Base-by-base conservation (phyloP, 2,797 vertebrate genomes). In the Bovichtus diacanthus region DNA sequence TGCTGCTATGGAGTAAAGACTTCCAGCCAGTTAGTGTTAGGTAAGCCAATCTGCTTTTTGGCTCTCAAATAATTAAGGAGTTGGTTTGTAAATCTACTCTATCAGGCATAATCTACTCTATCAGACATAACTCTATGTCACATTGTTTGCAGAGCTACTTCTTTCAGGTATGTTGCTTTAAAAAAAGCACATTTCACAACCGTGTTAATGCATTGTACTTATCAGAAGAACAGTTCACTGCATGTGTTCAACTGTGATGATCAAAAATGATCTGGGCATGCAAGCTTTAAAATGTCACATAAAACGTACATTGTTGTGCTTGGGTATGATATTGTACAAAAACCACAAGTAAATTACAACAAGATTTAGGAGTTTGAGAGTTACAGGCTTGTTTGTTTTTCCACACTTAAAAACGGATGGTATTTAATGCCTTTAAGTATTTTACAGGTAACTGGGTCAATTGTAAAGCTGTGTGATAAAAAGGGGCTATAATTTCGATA, bases 1-100 rank as follows among this genome's bases (percentile, higher is more conserved):
- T 31, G 43, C 58, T 83, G 78, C 65, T 70, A 80, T 39, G 53
- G 34, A 71, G 59, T 67, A 79, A 76, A 80, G 74, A 69, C 61
- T 80, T 90, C 71, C 70, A 80, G 60, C 49, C 55, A 38, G 61
- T 83, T 74, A 65, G 44, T 27, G 71, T 62, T 70, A 59, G 54
- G 49, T 60, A 74, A 81, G 66, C 49, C 53, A 67, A 41, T 74
- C 25, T 49, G 61, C 49, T 70, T 66, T 82, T 60, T 73, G 58
- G 67, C 55, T 82, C 25, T 56, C 27, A 81, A 77, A 60, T 58
- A 66, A 73, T 70, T 62, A 60, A 27, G 3, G 8, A 44, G 49
- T 46, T 84, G 1, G 23, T 76, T 63, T 51, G 47, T 72, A 31
- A 54, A 76, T 70, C 43, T 59, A 11, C 16, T 55, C 18, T 63